Evolutionary conservation across 1,140 invertebrate genomes (phyloP).

Genomic region (Drosophila navojoa): DNA sequence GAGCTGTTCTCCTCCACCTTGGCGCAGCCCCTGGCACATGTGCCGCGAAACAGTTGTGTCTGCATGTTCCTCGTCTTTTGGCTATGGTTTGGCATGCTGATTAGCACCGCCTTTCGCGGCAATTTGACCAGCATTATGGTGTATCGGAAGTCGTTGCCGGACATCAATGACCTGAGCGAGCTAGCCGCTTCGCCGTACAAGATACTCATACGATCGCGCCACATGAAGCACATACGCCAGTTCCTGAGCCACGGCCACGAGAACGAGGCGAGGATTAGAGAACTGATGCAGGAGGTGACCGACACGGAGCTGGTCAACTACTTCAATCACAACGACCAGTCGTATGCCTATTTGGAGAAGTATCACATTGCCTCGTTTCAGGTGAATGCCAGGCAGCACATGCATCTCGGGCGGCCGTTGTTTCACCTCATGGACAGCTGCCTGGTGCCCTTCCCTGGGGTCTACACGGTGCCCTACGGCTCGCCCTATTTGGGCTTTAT

Average conservation of each 20-base stretch:
- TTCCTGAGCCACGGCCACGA: conserved; percentile 50
- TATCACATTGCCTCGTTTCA: conserved; percentile 67
- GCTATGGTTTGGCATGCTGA: conserved; percentile 74
- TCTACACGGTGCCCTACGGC: conserved; percentile 78
- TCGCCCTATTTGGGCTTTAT: conserved; percentile 78
- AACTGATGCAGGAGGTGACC: conserved; percentile 49
- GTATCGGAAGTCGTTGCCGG: conserved; percentile 60
- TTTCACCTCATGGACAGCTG: conserved; percentile 78
- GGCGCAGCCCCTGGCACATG: conserved; percentile 47
- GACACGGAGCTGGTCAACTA: conserved; percentile 30
- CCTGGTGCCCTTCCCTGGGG: conserved; percentile 76
- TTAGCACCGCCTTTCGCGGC: conserved; percentile 65
- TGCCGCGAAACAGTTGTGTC: conserved; percentile 34
- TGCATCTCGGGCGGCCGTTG: conserved; percentile 52
- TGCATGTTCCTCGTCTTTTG: conserved; percentile 69
- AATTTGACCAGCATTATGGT: conserved; percentile 79
- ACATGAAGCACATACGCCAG: conserved; percentile 59
- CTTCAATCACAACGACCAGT: conserved; percentile 53
- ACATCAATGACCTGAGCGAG: conserved; percentile 58
- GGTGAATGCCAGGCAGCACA: conserved; percentile 61
- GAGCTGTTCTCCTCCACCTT: conserved; percentile 60
- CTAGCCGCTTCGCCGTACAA: conserved; percentile 55
- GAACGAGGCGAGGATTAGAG: conserved; percentile 50
- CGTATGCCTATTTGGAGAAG: conserved; percentile 75
- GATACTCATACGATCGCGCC: conserved; percentile 53